Percentiles rank a stretch among this genome's conserved stretches.
These are phyloP conservation scores for Connochaetes taurinus DNA, from an alignment of 2,113 vertebrate genomes.

Conservation along the genomic window DNA sequence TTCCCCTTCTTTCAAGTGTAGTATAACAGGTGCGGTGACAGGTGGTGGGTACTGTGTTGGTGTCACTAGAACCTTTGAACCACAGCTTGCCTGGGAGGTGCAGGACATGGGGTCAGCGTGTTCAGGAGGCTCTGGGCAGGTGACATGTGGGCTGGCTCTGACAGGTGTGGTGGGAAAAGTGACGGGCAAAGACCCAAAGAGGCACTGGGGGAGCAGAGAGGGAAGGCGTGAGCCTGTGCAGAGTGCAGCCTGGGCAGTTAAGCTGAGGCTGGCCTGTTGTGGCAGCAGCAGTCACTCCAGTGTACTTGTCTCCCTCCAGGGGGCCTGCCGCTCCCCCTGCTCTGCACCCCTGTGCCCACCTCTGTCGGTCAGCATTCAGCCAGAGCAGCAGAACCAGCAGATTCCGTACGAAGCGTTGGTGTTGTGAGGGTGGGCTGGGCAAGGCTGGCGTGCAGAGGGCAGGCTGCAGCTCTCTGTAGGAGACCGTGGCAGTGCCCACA, in stretches of 20 bases:
- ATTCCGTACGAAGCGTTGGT: not conserved
- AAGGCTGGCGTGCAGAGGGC: accelerated
- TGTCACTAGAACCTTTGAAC: not conserved
- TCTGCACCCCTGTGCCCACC: not conserved
- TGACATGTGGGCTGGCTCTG: not conserved
- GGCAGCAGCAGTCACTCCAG: not conserved
- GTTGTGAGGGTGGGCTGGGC: too few relatives aligned
- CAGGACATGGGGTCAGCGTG: not conserved
- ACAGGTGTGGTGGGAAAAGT: not conserved
- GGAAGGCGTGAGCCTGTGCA: not conserved
- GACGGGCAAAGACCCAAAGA: not conserved
- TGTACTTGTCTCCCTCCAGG: not conserved
- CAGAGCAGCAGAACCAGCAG: not conserved
- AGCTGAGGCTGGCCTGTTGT: not conserved
- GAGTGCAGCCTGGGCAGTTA: not conserved
- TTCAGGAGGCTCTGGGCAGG: not conserved
- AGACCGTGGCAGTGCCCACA: not conserved
- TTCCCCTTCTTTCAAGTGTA: not conserved
- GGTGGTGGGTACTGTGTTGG: not conserved
- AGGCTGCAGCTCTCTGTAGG: not conserved
- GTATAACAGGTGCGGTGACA: not conserved
- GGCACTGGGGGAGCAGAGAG: not conserved
- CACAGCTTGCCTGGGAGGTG: too few relatives aligned
- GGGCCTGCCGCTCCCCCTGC: accelerated
- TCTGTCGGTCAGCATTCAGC: not conserved